These are phyloP conservation scores for Agrilus mali DNA, from an alignment of 2,888 invertebrate species.

Conservation along the genomic window DNA sequence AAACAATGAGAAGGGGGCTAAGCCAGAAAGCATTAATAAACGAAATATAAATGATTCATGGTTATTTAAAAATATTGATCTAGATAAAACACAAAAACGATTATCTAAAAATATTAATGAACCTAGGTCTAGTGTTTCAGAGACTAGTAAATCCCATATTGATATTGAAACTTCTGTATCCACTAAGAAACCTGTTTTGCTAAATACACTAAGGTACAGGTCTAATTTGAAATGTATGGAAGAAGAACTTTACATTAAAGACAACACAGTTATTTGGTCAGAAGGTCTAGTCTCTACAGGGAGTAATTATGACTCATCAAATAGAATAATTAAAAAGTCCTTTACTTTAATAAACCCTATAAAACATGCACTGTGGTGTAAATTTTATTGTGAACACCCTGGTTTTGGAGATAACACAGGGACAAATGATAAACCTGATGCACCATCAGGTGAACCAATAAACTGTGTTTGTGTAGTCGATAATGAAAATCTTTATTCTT, in stretches of 20 bases:
- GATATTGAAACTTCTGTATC: no score
- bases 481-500: slow-evolving; percentile 62
- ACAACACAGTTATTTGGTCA: slow-evolving; percentile 74
- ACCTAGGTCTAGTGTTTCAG: no score
- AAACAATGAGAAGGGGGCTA: neutral
- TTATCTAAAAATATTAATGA: no score
- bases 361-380: slow-evolving; percentile 68
- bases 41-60: neutral
- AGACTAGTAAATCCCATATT: no score
- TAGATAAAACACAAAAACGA: no score
- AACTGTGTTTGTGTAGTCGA: slow-evolving; percentile 64
- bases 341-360: slow-evolving; percentile 48
- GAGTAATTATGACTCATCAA: slow-evolving; percentile 31
- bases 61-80: neutral
- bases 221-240: slow-evolving; percentile 43
- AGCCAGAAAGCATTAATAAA: neutral
- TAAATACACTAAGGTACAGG: no score
- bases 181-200: no score
- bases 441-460: slow-evolving; percentile 40
- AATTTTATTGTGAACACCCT: slow-evolving; percentile 44
- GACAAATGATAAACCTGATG: slow-evolving; percentile 37
- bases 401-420: slow-evolving; percentile 32
- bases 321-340: no score
- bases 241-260: slow-evolving; percentile 80
- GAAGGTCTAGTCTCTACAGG: slow-evolving; percentile 39